Evolutionary conservation across 2,113 vertebrate genomes (phyloP), one percentile per base, ranked within the genome.

Genomic region (Muscicapa adusta): DNA sequence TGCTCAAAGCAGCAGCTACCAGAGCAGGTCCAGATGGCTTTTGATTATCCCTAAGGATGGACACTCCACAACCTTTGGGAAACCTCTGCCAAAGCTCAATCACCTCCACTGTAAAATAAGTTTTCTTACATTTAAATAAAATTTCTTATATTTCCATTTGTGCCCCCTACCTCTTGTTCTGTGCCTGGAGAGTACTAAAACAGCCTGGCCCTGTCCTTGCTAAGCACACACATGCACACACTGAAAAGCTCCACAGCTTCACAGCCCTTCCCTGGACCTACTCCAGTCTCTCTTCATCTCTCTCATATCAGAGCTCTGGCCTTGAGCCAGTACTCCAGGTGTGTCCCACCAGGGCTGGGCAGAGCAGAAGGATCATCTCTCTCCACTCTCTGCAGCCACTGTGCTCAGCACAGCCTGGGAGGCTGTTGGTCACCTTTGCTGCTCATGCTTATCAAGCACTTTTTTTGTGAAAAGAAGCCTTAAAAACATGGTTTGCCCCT

Each of bases 271-370:
- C 10, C 45, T 47, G 45, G 45, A 47, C 45, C 45, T 42, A 4
- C 10, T 80, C 33, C 34, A 72, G 48, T 8, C 4, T 38, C 24
- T 40, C 43, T 5, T 7, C 5, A 8, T 15, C 25, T 34, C 18
- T 60, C 50, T 25, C 0, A 0, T 9, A 31, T 12, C 19, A 23
- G 26, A 51, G 24, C 18, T 36, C 33, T 14, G 10, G 5, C 2
- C 45, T 25, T 34, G 33, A 47, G 6, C 5, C 36, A 78, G 56
- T 10, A 12, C 50, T 42, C 12, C 71, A 63, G 19, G 3, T 16
- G 18, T 24, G 18, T 20, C 45, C 29, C 45, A 36, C 12, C 43
- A 54, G 34, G 6, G n/a, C 42, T 28, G 38, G 36, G 31, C n/a
- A 20, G 58, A 77, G 19, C 22, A 38, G 23, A 73, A 56, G 40